Percentiles rank a stretch among this genome's conserved stretches.
phyloP scores from a whole-genome alignment of 2,113 vertebrate species.

The Himantopus leucocephalus region DNA sequence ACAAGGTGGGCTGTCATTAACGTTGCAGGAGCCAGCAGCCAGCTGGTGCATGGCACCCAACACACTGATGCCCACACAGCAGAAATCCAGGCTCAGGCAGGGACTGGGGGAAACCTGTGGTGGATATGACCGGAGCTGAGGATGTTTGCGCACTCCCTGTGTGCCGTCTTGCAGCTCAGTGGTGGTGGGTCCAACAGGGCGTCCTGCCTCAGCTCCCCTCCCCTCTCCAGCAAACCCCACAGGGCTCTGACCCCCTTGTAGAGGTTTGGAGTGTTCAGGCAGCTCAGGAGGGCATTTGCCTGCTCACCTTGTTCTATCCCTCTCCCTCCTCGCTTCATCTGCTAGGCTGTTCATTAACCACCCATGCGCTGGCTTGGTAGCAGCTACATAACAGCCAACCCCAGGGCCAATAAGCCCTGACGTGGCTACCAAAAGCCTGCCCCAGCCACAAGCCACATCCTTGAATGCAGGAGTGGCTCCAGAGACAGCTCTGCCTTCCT shows the following conservation, averaged over 20 bases:
- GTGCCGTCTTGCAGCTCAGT: not conserved
- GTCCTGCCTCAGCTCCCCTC: not conserved
- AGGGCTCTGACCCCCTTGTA: not conserved
- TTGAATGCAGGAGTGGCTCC: not conserved
- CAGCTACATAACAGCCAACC: not conserved
- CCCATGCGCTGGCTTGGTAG: accelerated
- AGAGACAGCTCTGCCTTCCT: not conserved
- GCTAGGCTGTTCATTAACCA: not conserved
- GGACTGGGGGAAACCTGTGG: not conserved
- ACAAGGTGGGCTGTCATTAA: accelerated
- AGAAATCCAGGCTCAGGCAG: not conserved
- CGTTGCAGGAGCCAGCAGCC: not conserved
- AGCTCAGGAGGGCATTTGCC: not conserved
- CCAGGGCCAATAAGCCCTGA: not conserved
- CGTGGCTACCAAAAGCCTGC: not conserved
- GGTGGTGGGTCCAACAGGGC: not conserved
- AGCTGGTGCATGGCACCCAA: not conserved
- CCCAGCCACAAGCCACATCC: not conserved
- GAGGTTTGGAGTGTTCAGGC: not conserved
- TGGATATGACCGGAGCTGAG: not conserved
- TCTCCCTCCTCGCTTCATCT: not conserved
- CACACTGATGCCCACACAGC: not conserved
- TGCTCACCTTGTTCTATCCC: not conserved
- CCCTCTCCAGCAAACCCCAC: not conserved
- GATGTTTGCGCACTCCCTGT: accelerated